Evolutionary conservation across 1,140 invertebrate species (phyloP).

Genomic region (Cydia fagiglandana): DNA sequence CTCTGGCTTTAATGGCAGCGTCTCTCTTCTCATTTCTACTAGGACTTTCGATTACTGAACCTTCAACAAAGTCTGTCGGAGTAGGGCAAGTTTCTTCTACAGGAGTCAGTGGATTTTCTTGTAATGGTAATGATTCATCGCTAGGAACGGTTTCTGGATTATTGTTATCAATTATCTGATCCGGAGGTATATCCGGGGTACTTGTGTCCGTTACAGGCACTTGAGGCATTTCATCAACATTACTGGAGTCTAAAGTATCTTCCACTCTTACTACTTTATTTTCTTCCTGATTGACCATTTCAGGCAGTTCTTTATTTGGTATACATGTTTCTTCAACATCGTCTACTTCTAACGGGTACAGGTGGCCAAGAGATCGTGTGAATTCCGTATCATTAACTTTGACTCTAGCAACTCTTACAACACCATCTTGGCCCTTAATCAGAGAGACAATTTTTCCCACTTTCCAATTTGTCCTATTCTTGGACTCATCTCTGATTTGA

Average conservation of each 20-base stretch:
- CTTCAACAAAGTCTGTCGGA: background rate
- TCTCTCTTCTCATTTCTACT: background rate
- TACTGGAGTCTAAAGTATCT: background rate
- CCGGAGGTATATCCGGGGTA: background rate
- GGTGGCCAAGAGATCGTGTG: conserved; percentile 21
- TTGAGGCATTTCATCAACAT: background rate
- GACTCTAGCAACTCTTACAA: background rate
- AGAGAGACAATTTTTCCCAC: conserved; percentile 18
- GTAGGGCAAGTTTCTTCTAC: background rate
- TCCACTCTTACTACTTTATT: background rate
- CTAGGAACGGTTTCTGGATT: background rate
- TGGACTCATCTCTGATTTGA: conserved; percentile 23
- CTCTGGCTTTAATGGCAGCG: conserved; percentile 28
- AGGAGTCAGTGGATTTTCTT: background rate
- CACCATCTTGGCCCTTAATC: background rate
- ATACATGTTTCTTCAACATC: background rate
- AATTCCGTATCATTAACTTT: conserved; percentile 11
- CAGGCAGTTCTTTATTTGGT: background rate
- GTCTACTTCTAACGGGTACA: conserved; percentile 26
- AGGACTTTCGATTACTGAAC: background rate
- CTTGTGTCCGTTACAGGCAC: background rate
- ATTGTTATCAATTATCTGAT: background rate
- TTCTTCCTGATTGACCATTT: background rate
- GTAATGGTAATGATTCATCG: too few relatives aligned
- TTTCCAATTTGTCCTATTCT: conserved; percentile 30